A percentile compares a stretch with the other conserved stretches of the same genome.
phyloP scores from a whole-genome alignment of 2,113 vertebrate genomes.

The Paracanthobrama guichenoti region DNA sequence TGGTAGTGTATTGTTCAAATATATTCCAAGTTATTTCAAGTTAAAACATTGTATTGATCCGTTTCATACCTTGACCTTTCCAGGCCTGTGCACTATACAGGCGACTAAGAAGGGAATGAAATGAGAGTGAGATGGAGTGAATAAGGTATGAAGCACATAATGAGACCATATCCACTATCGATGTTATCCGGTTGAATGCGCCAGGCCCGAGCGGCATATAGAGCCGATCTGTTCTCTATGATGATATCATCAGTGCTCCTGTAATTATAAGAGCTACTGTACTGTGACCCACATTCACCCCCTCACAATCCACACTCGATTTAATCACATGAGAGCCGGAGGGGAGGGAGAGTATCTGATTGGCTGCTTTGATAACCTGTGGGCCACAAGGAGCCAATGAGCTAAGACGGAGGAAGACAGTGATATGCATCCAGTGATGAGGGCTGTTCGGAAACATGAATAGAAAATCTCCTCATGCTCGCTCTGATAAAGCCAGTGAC shows the following conservation, averaged over 20 bases:
- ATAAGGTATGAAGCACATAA: slow-evolving; percentile 17
- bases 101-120: background rate
- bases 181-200: slow-evolving; percentile 34
- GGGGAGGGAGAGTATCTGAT: slow-evolving; percentile 39
- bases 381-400: slow-evolving; percentile 30
- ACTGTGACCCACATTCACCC: slow-evolving; percentile 48
- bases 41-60: background rate
- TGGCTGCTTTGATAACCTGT: slow-evolving; percentile 49
- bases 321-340: slow-evolving; percentile 50
- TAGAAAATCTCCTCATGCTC: slow-evolving; percentile 19
- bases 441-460: background rate
- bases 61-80: background rate
- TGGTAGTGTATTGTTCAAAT: background rate
- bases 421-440: background rate
- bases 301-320: slow-evolving; percentile 33
- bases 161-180: slow-evolving; percentile 20
- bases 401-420: background rate
- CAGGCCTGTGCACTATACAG: background rate
- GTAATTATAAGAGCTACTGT: slow-evolving; percentile 55
- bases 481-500: slow-evolving; percentile 13
- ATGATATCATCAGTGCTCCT: slow-evolving; percentile 27
- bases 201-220: background rate
- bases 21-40: background rate
- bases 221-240: slow-evolving; percentile 9
- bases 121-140: background rate